Conservation (phyloP, 2,113 vertebrate genomes). For the Alethe castanea region DNA sequence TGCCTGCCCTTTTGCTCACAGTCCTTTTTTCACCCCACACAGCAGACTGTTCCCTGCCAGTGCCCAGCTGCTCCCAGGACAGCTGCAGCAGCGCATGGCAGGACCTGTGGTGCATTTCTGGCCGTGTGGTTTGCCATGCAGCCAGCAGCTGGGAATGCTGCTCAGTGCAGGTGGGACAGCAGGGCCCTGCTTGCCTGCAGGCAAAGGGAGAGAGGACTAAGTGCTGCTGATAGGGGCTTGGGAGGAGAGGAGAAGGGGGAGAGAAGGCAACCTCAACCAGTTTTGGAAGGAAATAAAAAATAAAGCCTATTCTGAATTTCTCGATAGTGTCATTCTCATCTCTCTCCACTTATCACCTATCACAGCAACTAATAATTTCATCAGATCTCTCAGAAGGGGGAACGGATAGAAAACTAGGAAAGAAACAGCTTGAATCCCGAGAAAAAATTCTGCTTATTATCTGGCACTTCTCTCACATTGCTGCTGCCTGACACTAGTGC, state of each 20-base stretch:
- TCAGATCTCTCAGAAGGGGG: not conserved
- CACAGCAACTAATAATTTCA: not conserved
- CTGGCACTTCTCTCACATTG: not conserved
- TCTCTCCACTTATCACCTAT: not conserved
- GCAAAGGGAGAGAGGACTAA: not conserved
- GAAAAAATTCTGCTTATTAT: not conserved
- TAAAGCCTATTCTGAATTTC: not conserved
- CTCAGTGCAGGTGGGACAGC: not conserved
- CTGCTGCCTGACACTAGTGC: not conserved
- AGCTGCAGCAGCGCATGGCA: not conserved
- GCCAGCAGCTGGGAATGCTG: not conserved
- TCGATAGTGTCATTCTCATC: not conserved
- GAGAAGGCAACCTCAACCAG: not conserved
- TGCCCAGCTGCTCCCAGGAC: constrained; percentile 4
- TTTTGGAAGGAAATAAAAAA: not conserved
- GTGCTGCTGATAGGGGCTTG: not conserved
- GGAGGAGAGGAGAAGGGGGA: not conserved
- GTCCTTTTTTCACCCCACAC: not conserved
- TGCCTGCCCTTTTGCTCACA: not conserved
- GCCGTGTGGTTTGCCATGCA: not conserved
- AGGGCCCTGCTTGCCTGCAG: not conserved
- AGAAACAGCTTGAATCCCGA: not conserved
- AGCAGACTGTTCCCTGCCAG: not conserved
- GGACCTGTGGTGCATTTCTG: fast-evolving
- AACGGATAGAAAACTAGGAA: not conserved